Evolutionary conservation across 2,797 vertebrate species (phyloP), one percentile per base, ranked within the genome.

Genomic region (Aldrovandia affinis): DNA sequence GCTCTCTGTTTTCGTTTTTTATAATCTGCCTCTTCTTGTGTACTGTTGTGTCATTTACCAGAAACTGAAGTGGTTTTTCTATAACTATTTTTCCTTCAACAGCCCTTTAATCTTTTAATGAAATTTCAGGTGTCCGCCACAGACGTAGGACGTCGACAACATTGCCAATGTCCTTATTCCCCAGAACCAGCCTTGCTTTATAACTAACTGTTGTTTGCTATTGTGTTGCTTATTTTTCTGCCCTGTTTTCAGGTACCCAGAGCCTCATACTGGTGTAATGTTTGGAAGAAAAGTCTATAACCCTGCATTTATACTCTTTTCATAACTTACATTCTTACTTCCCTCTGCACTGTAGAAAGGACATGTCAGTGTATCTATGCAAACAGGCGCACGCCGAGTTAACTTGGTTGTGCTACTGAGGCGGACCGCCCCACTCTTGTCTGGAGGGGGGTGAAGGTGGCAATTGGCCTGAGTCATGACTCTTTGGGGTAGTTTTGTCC

Each of bases 401-500:
- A 68, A 79, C 73, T 80, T 80, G 59, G 84, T 85, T 89, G 87
- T 86, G 80, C 81, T 84, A 88, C 81, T 77, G 57, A 81, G 57
- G 54, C 47, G 80, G 42, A 63, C 55, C 30, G 80, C 44, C 65
- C 80, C 79, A 77, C 68, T 85, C 52, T 61, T 59, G 57, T 86
- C 88, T 90, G 89, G 52, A 88, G 87, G 91, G 91, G 92, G 85
- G 90, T 88, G 93, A 92, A 92, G 90, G 89, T 86, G 84, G 83
- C 84, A 86, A 88, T 90, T 91, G 91, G 94, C 90, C 91, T 92
- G 92, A 95, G 94, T 94, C 94, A 94, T 94, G 94, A 95, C 94
- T 95, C 93, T 86, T 93, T 93, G 89, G 94, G 92, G 90, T 93
- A 87, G 89, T 94, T 92, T 65, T 91, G 92, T 90, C 93, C 88